Evolutionary conservation across 2,888 invertebrate species (phyloP), one percentile per base, ranked within the genome.

Genomic region (Thalpophila matura): DNA sequence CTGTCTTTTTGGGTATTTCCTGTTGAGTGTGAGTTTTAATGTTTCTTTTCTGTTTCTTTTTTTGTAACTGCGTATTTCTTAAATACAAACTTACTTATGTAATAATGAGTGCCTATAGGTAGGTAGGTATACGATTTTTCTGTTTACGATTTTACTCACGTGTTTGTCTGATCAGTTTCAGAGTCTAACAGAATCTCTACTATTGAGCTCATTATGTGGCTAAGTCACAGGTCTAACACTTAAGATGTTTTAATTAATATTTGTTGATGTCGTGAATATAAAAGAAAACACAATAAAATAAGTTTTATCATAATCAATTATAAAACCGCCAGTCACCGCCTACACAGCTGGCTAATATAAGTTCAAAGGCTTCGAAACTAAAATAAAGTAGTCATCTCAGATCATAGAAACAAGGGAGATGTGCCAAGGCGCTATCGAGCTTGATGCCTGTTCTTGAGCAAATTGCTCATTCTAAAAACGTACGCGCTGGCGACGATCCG

Each of bases 291-390:
- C 12, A 12, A 20, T 12, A n/a, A n/a, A n/a, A n/a, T n/a, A n/a
- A n/a, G 2, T 45, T 66, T 55, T 31, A 26, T 26, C 9, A 16
- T 24, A 51, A 54, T 20, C 12, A 40, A 43, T 62, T 6, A 45
- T 56, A 22, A 56, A 63, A 45, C 58, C 14, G 12, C 22, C 38
- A 38, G 22, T 22, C 57, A 66, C 37, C n/a, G n/a, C n/a, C n/a
- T n/a, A n/a, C n/a, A n/a, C n/a, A n/a, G n/a, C n/a, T n/a, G n/a
- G 18, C 3, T 26, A 56, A 56, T 10, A 27, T 27, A 31, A 67
- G 5, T 66, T 55, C 4, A 18, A 42, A 55, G 55, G 35, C 22
- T 55, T 55, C 14, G 2, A 14, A 40, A 7, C 9, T 24, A 7
- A 54, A 35, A 22, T 55, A 31, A 45, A 33, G 14, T 37, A n/a